phyloP scores from a whole-genome alignment of 2,888 invertebrate species.

The Xylocampa areola region DNA sequence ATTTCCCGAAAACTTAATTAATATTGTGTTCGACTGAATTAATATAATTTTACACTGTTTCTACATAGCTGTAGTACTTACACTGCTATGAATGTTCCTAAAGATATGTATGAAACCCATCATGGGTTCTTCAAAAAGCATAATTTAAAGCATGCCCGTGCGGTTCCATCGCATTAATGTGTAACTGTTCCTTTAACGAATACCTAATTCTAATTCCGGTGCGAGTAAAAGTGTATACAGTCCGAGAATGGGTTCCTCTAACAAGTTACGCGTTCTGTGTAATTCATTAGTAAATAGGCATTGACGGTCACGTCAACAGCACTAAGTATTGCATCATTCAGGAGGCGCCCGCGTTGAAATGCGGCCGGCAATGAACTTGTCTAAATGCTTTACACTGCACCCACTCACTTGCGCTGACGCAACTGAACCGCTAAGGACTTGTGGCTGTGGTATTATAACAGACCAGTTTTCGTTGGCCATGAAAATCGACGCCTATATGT shows the following conservation, averaged over 20 bases:
- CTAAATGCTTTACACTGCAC: conserved; percentile 14
- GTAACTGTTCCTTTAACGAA: background rate
- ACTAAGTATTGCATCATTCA: conserved; percentile 52
- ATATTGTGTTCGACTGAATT: no score
- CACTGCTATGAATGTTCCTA: no score
- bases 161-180: background rate
- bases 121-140: no score
- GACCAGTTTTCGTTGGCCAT: conserved; percentile 5
- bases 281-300: conserved; percentile 14
- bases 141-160: no score
- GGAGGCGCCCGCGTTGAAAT: conserved; percentile 13
- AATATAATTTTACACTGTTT: no score
- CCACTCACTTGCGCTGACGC: conserved; percentile 14
- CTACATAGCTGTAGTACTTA: no score
- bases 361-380: conserved; percentile 46
- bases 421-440: background rate
- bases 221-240: conserved; percentile 36
- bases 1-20: no score
- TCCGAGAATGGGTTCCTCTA: conserved; percentile 25
- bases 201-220: conserved; percentile 5
- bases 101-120: no score
- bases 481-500: no score
- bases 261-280: conserved; percentile 33
- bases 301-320: conserved; percentile 22
- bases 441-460: conserved; percentile 7